Evolutionary conservation across 2,797 vertebrate species (phyloP).

Genomic region (Spinus olivaceus): DNA sequence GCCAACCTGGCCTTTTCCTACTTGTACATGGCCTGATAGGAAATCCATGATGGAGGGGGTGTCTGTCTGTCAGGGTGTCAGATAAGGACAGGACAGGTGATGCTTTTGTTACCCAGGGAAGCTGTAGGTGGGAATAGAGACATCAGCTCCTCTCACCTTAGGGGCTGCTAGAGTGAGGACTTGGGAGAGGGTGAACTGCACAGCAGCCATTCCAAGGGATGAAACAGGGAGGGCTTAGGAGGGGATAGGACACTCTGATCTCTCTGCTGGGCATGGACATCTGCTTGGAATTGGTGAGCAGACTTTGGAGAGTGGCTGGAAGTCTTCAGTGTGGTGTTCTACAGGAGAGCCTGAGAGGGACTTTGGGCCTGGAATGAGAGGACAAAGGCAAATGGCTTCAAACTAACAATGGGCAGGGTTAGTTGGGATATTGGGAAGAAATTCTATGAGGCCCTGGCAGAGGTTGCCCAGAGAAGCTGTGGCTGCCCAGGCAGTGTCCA

Average conservation of each 20-base stretch:
- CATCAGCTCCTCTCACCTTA: fast-evolving
- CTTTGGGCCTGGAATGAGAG: background rate
- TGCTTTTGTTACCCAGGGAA: background rate
- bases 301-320: background rate
- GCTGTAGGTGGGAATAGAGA: background rate
- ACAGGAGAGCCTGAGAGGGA: background rate
- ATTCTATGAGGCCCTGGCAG: background rate
- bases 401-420: background rate
- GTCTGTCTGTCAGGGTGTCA: background rate
- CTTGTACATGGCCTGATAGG: fast-evolving
- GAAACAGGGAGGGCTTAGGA: background rate
- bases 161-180: background rate
- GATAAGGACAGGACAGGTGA: background rate
- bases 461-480: background rate
- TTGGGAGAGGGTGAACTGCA: background rate
- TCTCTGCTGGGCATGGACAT: background rate
- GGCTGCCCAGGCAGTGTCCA: background rate
- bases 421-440: background rate
- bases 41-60: background rate
- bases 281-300: background rate
- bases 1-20: background rate
- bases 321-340: background rate
- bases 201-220: fast-evolving
- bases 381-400: background rate
- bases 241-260: background rate